phyloP scores from a whole-genome alignment of 2,113 vertebrate genomes.

The Delphinus delphis region DNA sequence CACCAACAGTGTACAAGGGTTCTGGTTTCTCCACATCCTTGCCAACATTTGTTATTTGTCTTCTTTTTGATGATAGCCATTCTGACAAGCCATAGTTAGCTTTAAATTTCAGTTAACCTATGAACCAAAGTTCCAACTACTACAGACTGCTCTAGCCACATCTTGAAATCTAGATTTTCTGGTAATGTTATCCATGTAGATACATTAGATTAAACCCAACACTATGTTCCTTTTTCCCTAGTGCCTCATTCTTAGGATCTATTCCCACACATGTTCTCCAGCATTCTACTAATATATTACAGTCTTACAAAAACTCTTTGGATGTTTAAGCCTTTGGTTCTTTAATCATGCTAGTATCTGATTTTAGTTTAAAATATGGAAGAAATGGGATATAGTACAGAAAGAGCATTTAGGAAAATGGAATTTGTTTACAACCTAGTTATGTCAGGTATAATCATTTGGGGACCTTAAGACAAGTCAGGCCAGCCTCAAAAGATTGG shows the following conservation, averaged over 20 bases:
- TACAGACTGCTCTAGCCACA: not conserved
- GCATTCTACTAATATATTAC: not conserved
- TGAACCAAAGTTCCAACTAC: not conserved
- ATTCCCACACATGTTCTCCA: not conserved
- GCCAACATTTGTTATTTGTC: not conserved
- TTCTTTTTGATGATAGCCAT: not conserved
- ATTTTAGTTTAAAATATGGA: not conserved
- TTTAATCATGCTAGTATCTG: not conserved
- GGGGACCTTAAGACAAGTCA: not conserved
- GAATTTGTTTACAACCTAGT: not conserved
- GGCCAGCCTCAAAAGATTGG: not conserved
- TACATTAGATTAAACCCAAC: not conserved
- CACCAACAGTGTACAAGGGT: not conserved
- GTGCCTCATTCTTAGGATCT: not conserved
- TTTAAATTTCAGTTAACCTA: not conserved
- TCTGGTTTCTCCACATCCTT: not conserved
- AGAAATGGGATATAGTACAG: not conserved
- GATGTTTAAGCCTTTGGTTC: not conserved
- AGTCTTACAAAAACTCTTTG: not conserved
- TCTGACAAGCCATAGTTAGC: not conserved
- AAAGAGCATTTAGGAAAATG: not conserved
- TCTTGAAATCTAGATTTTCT: not conserved
- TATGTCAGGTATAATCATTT: not conserved
- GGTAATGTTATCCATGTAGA: not conserved
- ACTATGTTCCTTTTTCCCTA: not conserved